Evolutionary conservation across 2,113 vertebrate genomes (phyloP), one percentile per base, ranked within the genome.

Genomic region (Nothocercus nigrocapillus): DNA sequence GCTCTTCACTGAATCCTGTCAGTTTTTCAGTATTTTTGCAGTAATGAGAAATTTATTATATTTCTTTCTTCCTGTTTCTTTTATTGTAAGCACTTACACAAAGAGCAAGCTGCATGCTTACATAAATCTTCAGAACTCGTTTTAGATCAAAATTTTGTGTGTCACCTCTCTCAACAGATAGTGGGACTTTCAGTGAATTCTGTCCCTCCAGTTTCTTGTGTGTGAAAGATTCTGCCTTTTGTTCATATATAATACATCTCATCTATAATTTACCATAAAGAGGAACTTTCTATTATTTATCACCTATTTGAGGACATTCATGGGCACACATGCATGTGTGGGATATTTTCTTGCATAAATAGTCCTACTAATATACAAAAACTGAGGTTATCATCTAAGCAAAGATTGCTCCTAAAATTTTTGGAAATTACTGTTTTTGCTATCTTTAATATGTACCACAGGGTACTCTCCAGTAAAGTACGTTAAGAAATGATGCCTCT

Each of bases 161-260:
- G 1, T 49, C 21, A 40, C 10, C 5, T 62, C 27, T 25, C 49
- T 85, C 11, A 14, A 51, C 45, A 90, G 45, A 15, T 53, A 72
- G 30, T 61, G 27, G 36, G 53, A 64, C 72, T 90, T 80, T 56
- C 36, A 34, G 32, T 67, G 32, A 70, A 58, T 49, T 89, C 54
- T 4, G 2, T 49, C 10, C 42, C 28, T 20, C 64, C 64, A 67
- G 25, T 15, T 94, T 84, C 85, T 78, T 90, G 53, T 94, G 40
- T 94, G 40, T 42, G 58, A 95, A 92, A 62, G 87, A 86, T 82
- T 96, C 94, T 94, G 93, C 75, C 62, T 91, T 83, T 62, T 90
- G 72, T 94, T 97, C 92, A 97, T 97, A 54, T 94, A 95, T 97
- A 94, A 97, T 97, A 95, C 90, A 97, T 96, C 27, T 62, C 87